Conservation (phyloP, 2,888 invertebrate species). For the Fragum fragum region DNA sequence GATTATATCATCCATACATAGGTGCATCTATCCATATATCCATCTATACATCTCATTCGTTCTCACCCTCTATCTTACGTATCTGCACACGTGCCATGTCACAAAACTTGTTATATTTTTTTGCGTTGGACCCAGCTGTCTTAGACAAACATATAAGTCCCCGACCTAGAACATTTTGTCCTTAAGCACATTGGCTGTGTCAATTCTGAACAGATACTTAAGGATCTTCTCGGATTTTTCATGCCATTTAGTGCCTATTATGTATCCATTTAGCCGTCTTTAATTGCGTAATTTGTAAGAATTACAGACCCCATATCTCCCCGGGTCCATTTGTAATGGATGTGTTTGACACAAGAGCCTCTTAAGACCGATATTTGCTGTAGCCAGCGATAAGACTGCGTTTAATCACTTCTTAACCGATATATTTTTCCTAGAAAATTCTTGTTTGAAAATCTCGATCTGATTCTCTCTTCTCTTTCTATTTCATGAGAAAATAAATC, state of each 20-base stretch:
- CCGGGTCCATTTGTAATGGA: not conserved
- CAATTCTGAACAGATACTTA: slow-evolving; percentile 9
- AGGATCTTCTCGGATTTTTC: slow-evolving; percentile 6
- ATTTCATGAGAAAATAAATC: no score
- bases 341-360: not conserved
- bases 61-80: no score
- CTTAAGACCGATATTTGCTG: not conserved
- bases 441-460: no score
- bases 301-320: not conserved
- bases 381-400: not conserved
- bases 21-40: no score
- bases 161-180: no score
- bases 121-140: no score
- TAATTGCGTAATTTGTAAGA: not conserved
- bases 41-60: no score
- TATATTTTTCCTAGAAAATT: not conserved
- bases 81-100: no score
- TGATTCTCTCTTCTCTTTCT: no score
- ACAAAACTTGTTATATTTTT: no score
- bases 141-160: no score
- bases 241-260: slow-evolving; percentile 8
- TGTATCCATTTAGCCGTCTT: not conserved
- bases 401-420: slow-evolving; percentile 1
- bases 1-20: no score
- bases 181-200: slow-evolving; percentile 5